Evolutionary conservation across 2,888 invertebrate species (phyloP).

Genomic region (Muscina levida): DNA sequence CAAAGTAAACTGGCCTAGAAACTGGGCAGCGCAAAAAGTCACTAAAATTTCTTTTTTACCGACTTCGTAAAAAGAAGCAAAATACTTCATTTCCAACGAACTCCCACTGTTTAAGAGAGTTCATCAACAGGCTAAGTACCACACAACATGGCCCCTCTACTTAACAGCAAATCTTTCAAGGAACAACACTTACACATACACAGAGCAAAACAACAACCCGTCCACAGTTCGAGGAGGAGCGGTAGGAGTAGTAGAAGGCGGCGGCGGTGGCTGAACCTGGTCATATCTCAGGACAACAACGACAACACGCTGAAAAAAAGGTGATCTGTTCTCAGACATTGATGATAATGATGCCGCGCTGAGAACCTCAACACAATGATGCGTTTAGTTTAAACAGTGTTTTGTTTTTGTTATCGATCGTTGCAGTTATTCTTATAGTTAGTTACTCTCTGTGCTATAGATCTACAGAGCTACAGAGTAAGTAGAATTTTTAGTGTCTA

Average conservation of each 20-base stretch:
- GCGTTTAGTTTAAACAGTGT: conserved; percentile 34
- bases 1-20: conserved; percentile 16
- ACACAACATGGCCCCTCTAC: conserved; percentile 4
- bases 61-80: neutral
- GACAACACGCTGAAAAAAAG: neutral
- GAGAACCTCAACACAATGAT: conserved; percentile 30
- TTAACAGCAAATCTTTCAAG: too few species aligned
- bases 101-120: conserved; percentile 28
- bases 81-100: conserved; percentile 13
- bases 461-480: conserved; percentile 21
- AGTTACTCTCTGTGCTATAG: neutral
- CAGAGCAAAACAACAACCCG: neutral
- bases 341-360: conserved; percentile 15
- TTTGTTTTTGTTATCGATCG: conserved; percentile 24
- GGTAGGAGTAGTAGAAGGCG: too few species aligned
- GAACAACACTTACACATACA: too few species aligned
- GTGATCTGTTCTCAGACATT: conserved; percentile 8
- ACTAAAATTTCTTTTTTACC: neutral
- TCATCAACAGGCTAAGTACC: conserved; percentile 2
- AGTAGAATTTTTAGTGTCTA: conserved; percentile 71
- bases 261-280: too few species aligned
- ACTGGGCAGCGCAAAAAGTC: conserved; percentile 3
- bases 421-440: too few species aligned
- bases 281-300: too few species aligned
- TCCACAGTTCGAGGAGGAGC: neutral